Evolutionary conservation across 2,888 invertebrate genomes (phyloP), one percentile per base, ranked within the genome.

Genomic region (Yponomeuta sedellus): DNA sequence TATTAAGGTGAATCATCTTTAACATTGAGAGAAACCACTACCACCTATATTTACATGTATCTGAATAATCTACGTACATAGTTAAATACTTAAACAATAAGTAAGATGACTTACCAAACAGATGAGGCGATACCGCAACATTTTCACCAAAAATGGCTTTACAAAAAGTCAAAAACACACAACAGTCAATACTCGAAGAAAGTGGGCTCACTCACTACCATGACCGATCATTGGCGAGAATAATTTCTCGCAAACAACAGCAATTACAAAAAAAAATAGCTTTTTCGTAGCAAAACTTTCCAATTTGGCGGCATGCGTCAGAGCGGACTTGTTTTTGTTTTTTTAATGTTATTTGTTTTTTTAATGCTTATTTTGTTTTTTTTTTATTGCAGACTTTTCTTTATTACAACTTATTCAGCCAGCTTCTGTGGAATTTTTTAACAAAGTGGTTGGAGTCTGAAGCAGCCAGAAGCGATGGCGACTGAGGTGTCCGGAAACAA

Each of bases 71-170:
- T 34, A 34, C 34, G 34, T 6, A 34, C 8, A 1, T 34, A 3
- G 34, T 34, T 34, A 34, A 34, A 8, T 34, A 58, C 20, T 20
- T 19, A 58, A 58, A 58, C 11, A 20, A 58, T n/a, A 58, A n/a
- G 25, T 12, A n/a, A 61, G n/a, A n/a, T n/a, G n/a, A 75, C 82
- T 82, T 72, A 82, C 82, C 81, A 80, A 75, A 74, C 72, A 74
- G 72, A 80, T 67, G 64, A 79, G 70, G 56, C 70, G 69, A 69
- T 67, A 68, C 65, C 73, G 74, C 73, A 77, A 72, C 82, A 82
- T 82, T 70, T 69, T 77, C 68, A 65, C 19, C 1, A 63, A 57
- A 19, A 57, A 34, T 28, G 62, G 69, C 66, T 69, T 64, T 65
- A 66, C 66, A 70, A 68, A 67, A 52, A 52, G 44, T 52, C 68